Conservation (phyloP, 2,888 invertebrate genomes). For the Ophion ellenae region DNA sequence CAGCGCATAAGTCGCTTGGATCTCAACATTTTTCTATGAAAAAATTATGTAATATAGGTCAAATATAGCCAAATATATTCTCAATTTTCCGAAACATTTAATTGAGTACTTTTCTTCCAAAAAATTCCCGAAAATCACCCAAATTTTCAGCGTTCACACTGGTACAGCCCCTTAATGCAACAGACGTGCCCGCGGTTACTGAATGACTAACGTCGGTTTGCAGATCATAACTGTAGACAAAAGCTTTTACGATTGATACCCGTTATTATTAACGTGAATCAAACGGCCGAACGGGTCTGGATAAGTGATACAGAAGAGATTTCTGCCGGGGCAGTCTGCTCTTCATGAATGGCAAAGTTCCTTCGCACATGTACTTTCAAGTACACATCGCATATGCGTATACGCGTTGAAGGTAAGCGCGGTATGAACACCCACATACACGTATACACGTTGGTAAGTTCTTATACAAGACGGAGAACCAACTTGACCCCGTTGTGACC, state of each 20-base stretch:
- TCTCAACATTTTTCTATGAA: too few species aligned
- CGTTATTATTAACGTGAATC: slow-evolving; percentile 20
- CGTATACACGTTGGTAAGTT: background rate
- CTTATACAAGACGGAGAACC: slow-evolving; percentile 53
- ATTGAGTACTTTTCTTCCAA: too few species aligned
- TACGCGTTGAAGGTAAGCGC: slow-evolving; percentile 18
- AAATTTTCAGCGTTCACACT: too few species aligned
- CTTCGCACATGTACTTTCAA: slow-evolving; percentile 2
- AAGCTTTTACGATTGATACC: slow-evolving; percentile 4
- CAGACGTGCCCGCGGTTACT: too few species aligned
- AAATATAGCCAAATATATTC: too few species aligned
- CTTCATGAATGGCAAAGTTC: slow-evolving; percentile 22
- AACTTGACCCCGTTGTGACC: slow-evolving; percentile 74
- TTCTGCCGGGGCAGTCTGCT: slow-evolving; percentile 7
- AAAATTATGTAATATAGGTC: too few species aligned
- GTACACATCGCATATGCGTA: background rate
- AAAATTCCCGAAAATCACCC: too few species aligned
- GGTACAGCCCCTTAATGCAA: too few species aligned
- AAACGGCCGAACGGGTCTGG: background rate
- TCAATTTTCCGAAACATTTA: too few species aligned
- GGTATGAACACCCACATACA: slow-evolving; percentile 6
- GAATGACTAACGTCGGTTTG: background rate
- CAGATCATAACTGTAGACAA: background rate
- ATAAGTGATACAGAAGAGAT: slow-evolving; percentile 18
- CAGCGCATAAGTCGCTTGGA: too few species aligned